These are phyloP conservation scores for Muscicapa striata DNA, from an alignment of 2,797 vertebrate species.

Conservation along the genomic window DNA sequence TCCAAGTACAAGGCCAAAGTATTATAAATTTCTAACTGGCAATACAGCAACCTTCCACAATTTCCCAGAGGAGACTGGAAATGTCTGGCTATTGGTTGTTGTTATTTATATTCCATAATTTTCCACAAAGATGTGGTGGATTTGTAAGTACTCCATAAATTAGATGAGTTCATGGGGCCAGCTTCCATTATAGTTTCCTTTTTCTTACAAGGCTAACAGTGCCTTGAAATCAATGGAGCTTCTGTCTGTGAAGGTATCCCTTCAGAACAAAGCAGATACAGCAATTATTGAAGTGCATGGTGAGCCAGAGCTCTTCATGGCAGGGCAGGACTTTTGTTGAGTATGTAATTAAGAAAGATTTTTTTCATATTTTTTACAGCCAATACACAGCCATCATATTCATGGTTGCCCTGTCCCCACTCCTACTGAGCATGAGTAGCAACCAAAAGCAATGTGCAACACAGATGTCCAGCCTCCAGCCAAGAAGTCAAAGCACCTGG, in stretches of 20 bases:
- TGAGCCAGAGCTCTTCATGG: neutral
- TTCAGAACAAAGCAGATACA: neutral
- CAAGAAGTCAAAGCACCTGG: neutral
- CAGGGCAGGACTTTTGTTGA: neutral
- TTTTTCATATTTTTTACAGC: neutral
- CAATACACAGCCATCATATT: neutral
- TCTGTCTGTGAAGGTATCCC: neutral
- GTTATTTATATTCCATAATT: conserved; percentile 24
- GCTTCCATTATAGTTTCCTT: neutral
- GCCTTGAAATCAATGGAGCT: neutral
- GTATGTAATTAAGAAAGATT: neutral
- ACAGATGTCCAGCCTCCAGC: neutral
- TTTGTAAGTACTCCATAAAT: conserved; percentile 7
- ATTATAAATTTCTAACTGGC: neutral
- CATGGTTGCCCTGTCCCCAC: neutral
- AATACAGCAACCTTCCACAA: neutral
- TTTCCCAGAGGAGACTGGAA: neutral
- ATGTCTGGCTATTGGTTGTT: neutral
- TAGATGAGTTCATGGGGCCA: neutral
- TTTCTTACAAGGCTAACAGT: neutral
- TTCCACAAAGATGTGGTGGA: conserved; percentile 2
- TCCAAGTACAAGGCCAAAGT: neutral
- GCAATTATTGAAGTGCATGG: accelerated
- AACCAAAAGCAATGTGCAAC: accelerated
- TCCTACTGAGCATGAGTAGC: neutral